Base-by-base conservation (phyloP, 2,888 invertebrate genomes). In the Synergus gifuensis region DNA sequence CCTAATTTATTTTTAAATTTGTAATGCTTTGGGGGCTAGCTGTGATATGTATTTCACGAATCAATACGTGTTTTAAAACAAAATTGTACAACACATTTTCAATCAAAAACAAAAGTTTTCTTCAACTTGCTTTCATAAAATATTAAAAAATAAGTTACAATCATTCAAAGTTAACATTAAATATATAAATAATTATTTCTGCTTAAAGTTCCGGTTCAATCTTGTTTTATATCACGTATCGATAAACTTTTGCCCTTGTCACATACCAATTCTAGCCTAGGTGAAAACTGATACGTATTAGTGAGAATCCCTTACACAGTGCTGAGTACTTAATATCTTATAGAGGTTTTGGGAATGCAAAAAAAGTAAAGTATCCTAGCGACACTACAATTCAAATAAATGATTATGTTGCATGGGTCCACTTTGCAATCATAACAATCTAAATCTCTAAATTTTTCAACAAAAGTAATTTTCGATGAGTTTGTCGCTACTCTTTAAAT, bases 1-100 rank as follows among this genome's bases (percentile, higher is more conserved):
- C 85, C 84, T 85, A 76, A 54, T 86, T 88, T 86, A 87, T 85
- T 86, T 87, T 87, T 82, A 78, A 87, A 87, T 88, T 82, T 80
- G 78, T 83, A 84, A 84, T 85, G 86, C 88, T 88, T 87, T 87
- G 89, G 88, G 90, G 90, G 89, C 89, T 90, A 90, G 90, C 91
- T 92, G 91, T 92, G 91, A 92, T 91, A 91, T 81, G 36, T 36
- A 83, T 87, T 86, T 87, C 85, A 87, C 83, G 84, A 79, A 87
- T 73, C 54, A 73, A 40, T 58, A 62, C 77, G 77, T 73, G 63
- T 14, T 79, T 73, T 58, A 18, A 76, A 64, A 58, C 60, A 49
- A 14, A 69, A 36, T 46, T 76, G n/a, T 78, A 62, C 40, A 22
- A 76, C 28, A 73, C 18, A 60, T 66, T 77, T 77, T 67, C 77